phyloP scores from a whole-genome alignment of 2,113 vertebrate genomes.

The Scatophagus argus region DNA sequence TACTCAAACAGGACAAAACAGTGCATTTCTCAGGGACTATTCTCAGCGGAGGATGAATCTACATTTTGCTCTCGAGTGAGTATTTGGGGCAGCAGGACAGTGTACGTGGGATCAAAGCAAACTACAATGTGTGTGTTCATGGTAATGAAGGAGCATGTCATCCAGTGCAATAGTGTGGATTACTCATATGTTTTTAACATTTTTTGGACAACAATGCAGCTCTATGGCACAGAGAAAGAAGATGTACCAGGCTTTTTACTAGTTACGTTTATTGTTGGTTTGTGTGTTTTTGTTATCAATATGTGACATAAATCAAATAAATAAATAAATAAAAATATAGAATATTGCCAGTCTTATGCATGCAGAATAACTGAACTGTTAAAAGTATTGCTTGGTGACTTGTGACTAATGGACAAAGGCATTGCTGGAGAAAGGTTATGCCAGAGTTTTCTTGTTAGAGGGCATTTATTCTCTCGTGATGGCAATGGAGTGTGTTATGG shows the following conservation, averaged over 20 bases:
- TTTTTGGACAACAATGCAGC: background rate
- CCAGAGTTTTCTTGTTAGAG: slow-evolving; percentile 13
- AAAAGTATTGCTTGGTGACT: background rate
- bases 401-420: background rate
- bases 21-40: background rate
- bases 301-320: too few relatives aligned
- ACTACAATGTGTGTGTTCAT: background rate
- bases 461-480: slow-evolving; percentile 23
- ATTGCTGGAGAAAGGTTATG: background rate
- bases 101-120: background rate
- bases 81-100: background rate
- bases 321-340: too few relatives aligned
- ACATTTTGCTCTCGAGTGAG: background rate
- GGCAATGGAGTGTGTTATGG: background rate
- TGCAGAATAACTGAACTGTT: background rate
- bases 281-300: background rate
- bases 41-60: background rate
- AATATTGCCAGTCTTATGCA: too few relatives aligned
- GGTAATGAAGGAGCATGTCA: too few relatives aligned
- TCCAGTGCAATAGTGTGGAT: background rate
- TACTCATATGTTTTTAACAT: background rate
- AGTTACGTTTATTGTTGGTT: too few relatives aligned
- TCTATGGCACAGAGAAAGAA: background rate
- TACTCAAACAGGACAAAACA: background rate
- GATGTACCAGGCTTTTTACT: too few relatives aligned